A percentile compares a stretch with the other conserved stretches of the same genome.
phyloP scores from a whole-genome alignment of 1,140 invertebrate genomes.

The Heliothis virescens region DNA sequence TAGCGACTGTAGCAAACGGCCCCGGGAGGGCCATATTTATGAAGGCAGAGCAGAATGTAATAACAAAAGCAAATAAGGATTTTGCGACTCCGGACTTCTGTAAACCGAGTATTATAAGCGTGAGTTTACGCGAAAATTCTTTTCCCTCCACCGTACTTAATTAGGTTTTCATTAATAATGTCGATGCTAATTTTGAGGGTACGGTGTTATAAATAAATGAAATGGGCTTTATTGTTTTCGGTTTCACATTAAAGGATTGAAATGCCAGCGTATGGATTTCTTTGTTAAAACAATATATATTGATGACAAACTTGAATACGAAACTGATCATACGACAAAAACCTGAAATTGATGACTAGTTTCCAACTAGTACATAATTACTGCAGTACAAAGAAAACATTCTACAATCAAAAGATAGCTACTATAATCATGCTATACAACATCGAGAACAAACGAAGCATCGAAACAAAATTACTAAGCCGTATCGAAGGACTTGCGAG shows the following conservation, averaged over 20 bases:
- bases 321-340: no score
- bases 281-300: no score
- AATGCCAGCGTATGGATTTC: no score
- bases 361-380: no score
- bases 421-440: neutral
- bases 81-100: conserved; percentile 35
- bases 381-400: no score
- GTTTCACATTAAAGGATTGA: no score
- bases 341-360: no score
- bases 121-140: conserved; percentile 12
- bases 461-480: neutral
- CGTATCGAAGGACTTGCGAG: neutral
- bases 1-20: conserved; percentile 45
- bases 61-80: conserved; percentile 56
- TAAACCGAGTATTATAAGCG: conserved; percentile 40
- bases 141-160: conserved; percentile 32
- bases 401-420: no score
- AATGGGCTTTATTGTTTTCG: neutral
- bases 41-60: conserved; percentile 45
- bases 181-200: conserved; percentile 25
- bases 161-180: conserved; percentile 26
- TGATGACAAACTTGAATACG: no score
- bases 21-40: conserved; percentile 52
- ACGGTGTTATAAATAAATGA: neutral
- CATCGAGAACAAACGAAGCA: neutral